Conservation (phyloP, 2,888 invertebrate genomes). For the Stratiomys singularior region DNA sequence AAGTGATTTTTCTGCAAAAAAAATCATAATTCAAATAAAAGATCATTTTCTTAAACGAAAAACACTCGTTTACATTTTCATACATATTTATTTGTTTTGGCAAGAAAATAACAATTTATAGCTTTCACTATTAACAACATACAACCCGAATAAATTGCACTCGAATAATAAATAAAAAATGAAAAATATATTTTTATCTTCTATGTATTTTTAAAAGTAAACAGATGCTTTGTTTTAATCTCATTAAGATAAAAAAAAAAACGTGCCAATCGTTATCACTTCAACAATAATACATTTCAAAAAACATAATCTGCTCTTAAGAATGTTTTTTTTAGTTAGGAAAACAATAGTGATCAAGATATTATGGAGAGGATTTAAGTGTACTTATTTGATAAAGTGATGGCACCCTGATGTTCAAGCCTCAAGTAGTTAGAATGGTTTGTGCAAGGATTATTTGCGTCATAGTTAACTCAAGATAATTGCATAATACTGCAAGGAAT, state of each 20-base stretch:
- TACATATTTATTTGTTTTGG: neutral
- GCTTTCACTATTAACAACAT: neutral
- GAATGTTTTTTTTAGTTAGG: constrained; percentile 11
- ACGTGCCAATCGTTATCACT: neutral
- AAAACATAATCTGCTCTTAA: constrained; percentile 8
- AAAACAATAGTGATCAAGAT: constrained; percentile 8
- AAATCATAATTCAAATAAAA: too few species aligned
- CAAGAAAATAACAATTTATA: constrained; percentile 9
- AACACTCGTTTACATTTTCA: neutral
- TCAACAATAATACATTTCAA: neutral
- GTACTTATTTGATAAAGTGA: neutral
- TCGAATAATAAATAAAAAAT: neutral
- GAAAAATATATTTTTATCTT: neutral
- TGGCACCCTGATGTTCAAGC: neutral
- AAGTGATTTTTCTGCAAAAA: too few species aligned
- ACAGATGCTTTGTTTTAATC: neutral
- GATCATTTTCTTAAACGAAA: too few species aligned
- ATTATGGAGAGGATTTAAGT: neutral
- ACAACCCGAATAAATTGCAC: neutral
- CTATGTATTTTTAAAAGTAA: neutral
- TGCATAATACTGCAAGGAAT: too few species aligned
- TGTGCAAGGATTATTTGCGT: too few species aligned
- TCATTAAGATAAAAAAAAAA: neutral
- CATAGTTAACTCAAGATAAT: too few species aligned
- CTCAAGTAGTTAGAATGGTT: neutral